A percentile compares a stretch with the other conserved stretches of the same genome.
Conservation (phyloP, 2,113 vertebrate species). For the Holacanthus passer region DNA sequence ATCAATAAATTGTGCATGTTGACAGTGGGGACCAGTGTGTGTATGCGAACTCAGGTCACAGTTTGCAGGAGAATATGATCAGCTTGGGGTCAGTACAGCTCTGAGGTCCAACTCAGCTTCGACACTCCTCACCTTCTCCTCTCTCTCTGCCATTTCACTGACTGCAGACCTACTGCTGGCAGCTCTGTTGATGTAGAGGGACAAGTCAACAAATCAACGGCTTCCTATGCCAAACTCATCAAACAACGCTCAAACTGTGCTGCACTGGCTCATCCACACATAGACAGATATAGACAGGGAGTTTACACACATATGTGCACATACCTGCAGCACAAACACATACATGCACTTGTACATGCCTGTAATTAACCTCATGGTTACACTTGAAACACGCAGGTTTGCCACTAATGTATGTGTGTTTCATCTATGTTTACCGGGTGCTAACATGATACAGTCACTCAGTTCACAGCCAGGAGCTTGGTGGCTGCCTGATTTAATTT, state of each 20-base stretch:
- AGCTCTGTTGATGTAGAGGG: conserved; percentile 77
- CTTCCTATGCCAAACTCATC: conserved; percentile 75
- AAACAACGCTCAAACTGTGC: conserved; percentile 77
- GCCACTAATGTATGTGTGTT: conserved; percentile 52
- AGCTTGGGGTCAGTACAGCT: conserved; percentile 16
- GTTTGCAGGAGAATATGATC: conserved; percentile 29
- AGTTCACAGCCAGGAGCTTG: conserved; percentile 67
- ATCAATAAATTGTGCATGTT: conserved; percentile 23
- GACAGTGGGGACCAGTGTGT: conserved; percentile 11
- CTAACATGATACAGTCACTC: conserved; percentile 64
- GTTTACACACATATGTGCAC: conserved; percentile 30
- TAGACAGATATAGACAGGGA: conserved; percentile 43
- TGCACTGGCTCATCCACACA: conserved; percentile 58
- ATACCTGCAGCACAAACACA: conserved; percentile 33
- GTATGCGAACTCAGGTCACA: conserved; percentile 20
- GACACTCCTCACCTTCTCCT: conserved; percentile 1
- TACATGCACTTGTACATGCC: conserved; percentile 26
- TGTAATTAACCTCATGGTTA: conserved; percentile 45
- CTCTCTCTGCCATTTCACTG: conserved; percentile 33
- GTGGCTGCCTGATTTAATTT: conserved; percentile 60
- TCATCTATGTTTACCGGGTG: conserved; percentile 48
- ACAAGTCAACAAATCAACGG: conserved; percentile 80
- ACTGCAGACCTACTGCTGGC: conserved; percentile 56
- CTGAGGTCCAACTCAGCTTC: conserved; percentile 15
- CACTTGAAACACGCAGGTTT: conserved; percentile 53